Evolutionary conservation across 2,113 vertebrate species (phyloP).

Genomic region (Upupa epops): DNA sequence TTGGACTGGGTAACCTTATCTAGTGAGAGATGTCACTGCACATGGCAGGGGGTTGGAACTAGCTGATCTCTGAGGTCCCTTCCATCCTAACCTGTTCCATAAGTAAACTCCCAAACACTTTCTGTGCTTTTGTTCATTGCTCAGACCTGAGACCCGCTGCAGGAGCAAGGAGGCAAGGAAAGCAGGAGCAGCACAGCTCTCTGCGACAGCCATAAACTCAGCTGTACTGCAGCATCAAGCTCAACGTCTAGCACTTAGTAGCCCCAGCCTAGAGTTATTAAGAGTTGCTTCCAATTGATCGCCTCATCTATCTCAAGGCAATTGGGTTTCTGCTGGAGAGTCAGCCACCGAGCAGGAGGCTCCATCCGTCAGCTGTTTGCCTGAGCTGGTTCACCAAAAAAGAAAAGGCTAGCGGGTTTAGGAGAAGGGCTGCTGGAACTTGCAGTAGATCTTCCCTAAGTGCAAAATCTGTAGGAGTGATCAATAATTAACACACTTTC

Average conservation of each 20-base stretch:
- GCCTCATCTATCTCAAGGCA: not conserved
- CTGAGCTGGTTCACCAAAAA: not conserved
- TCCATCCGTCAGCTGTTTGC: not conserved
- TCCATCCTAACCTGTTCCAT: no score
- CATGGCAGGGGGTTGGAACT: no score
- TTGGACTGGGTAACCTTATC: no score
- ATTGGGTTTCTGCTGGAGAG: not conserved
- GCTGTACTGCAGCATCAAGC: not conserved
- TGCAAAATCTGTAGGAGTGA: constrained; percentile 24
- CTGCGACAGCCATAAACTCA: not conserved
- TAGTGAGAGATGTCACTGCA: no score
- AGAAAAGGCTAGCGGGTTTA: not conserved
- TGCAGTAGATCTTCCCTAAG: constrained; percentile 6
- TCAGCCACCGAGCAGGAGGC: not conserved
- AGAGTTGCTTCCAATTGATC: not conserved
- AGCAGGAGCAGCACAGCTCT: not conserved
- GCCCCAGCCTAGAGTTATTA: not conserved
- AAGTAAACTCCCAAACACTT: not conserved
- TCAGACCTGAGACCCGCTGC: not conserved
- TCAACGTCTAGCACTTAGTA: not conserved
- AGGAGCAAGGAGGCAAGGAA: not conserved
- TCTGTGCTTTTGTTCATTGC: not conserved
- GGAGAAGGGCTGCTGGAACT: not conserved
- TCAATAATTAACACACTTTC: constrained; percentile 39
- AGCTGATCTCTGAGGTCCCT: no score